A percentile compares a stretch with the other conserved stretches of the same genome.
phyloP scores from a whole-genome alignment of 2,113 vertebrate genomes.

The Eleginops maclovinus region DNA sequence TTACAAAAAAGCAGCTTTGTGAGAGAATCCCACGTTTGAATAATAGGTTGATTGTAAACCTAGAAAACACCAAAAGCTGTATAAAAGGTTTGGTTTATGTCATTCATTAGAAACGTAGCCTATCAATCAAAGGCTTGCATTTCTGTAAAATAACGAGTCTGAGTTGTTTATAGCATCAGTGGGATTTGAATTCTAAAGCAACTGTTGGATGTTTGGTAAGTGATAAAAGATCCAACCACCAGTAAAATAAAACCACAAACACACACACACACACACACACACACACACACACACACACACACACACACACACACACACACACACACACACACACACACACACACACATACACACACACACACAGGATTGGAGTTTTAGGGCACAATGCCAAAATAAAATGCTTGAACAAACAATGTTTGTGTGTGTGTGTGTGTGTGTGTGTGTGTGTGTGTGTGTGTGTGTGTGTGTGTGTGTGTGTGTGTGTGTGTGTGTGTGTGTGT shows the following conservation, averaged over 20 bases:
- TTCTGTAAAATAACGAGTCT: not conserved
- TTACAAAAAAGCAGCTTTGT: not conserved
- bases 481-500: too few species aligned
- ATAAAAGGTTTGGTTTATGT: not conserved
- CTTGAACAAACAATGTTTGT: slow-evolving; percentile 26
- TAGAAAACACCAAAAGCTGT: not conserved
- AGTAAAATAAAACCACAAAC: slow-evolving; percentile 29
- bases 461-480: too few species aligned
- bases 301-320: not conserved
- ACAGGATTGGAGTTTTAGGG: slow-evolving; percentile 3
- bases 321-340: not conserved
- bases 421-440: too few species aligned
- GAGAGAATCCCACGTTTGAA: not conserved
- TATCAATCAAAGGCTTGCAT: not conserved
- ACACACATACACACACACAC: not conserved
- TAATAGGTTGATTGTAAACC: too few species aligned
- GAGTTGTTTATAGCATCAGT: not conserved
- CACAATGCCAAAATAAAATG: slow-evolving; percentile 15
- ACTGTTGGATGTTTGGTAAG: slow-evolving; percentile 14
- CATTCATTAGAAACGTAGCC: too few species aligned
- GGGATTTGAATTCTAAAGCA: slow-evolving; percentile 16
- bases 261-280: not conserved
- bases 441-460: too few species aligned
- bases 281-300: not conserved
- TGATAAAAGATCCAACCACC: slow-evolving; percentile 24